Conservation (phyloP, 2,113 vertebrate genomes). For the Limanda limanda region DNA sequence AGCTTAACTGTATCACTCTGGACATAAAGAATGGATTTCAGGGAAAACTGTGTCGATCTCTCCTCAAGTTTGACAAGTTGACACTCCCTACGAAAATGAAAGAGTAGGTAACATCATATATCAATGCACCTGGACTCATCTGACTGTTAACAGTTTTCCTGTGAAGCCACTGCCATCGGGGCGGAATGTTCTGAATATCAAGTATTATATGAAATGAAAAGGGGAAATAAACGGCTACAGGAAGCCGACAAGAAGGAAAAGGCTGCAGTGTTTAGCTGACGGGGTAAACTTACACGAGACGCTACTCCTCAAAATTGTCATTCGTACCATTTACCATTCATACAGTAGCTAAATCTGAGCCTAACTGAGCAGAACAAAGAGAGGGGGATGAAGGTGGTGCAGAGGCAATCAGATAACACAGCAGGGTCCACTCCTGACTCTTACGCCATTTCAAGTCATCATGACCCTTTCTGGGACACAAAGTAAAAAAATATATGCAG, state of each 20-base stretch:
- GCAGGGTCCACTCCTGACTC: constrained; percentile 10
- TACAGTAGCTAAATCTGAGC: not conserved
- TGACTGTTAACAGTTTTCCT: constrained; percentile 40
- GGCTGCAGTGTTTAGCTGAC: constrained; percentile 33
- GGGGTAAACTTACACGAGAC: constrained; percentile 44
- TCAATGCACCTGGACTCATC: constrained; percentile 34
- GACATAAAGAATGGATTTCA: constrained; percentile 9
- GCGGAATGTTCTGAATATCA: constrained; percentile 49
- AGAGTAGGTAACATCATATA: constrained; percentile 16
- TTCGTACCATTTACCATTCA: no score
- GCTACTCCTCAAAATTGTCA: constrained; percentile 36
- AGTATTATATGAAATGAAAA: constrained; percentile 27
- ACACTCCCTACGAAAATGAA: constrained; percentile 39
- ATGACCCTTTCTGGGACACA: constrained; percentile 4
- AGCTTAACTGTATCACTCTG: not conserved
- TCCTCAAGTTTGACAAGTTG: constrained; percentile 35
- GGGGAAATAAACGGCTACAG: constrained; percentile 33
- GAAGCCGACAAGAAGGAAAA: constrained; percentile 16
- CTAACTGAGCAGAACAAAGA: constrained; percentile 28
- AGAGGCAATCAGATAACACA: constrained; percentile 35
- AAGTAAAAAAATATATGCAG: constrained; percentile 17
- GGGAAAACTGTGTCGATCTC: constrained; percentile 6
- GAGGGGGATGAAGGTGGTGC: constrained; percentile 5
- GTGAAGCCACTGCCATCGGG: constrained; percentile 21
- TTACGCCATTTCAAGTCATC: constrained; percentile 28